A percentile compares a stretch with the other conserved stretches of the same genome.
phyloP scores from a whole-genome alignment of 2,888 invertebrate genomes.

The Aphelenchoides bicaudatus region DNA sequence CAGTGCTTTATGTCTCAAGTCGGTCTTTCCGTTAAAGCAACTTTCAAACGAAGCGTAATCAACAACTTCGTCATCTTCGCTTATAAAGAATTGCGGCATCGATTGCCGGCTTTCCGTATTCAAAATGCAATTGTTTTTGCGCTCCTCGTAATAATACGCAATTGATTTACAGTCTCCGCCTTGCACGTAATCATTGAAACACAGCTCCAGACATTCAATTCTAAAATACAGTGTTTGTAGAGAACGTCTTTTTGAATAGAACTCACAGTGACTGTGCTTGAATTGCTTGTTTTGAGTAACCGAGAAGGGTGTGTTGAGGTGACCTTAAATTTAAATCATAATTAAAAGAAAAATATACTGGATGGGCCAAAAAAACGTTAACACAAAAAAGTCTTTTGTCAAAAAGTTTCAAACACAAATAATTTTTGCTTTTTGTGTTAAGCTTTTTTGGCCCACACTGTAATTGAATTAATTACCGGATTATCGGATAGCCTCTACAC shows the following conservation, averaged over 20 bases:
- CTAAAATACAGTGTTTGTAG: no score
- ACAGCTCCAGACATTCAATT: constrained; percentile 37
- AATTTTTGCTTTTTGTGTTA: no score
- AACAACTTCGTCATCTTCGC: constrained; percentile 34
- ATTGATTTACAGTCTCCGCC: constrained; percentile 27
- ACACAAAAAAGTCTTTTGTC: no score
- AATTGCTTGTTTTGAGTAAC: constrained; percentile 27
- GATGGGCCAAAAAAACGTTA: no score
- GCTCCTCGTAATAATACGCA: constrained; percentile 36
- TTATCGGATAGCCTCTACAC: constrained; percentile 31
- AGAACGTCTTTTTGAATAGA: no score
- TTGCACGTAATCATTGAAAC: constrained; percentile 26
- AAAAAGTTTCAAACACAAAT: no score
- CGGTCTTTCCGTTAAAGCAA: constrained; percentile 15
- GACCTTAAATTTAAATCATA: no score
- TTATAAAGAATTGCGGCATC: constrained; percentile 33
- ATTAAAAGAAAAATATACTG: no score
- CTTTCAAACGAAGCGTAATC: constrained; percentile 40
- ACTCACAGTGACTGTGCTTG: constrained; percentile 26
- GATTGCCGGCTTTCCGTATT: constrained; percentile 33
- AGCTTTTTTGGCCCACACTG: no score
- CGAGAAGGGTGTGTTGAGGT: constrained; percentile 34
- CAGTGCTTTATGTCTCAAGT: background rate
- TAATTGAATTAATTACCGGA: no score
- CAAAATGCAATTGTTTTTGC: constrained; percentile 31